Evolutionary conservation across 2,113 vertebrate genomes (phyloP), one percentile per base, ranked within the genome.

Genomic region (Etheostoma cragini): DNA sequence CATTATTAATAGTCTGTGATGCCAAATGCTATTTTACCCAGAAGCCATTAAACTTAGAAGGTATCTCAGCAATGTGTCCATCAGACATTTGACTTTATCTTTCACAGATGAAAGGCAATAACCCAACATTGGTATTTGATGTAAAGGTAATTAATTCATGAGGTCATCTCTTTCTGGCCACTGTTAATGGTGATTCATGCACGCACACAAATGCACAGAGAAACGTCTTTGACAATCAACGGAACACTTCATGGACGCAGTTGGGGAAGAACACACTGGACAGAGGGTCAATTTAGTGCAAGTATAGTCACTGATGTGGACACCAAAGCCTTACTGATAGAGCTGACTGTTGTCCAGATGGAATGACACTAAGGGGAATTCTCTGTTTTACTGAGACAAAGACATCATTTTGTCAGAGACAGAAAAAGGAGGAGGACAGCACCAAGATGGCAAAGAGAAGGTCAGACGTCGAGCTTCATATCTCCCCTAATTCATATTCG

Each of bases 251-350:
- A 86, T 64, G 21, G 63, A 81, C 22, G 54, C 62, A 75, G 72
- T 58, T 53, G 65, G 87, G 87, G 84, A 80, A 81, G 78, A 81
- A 80, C 17, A 80, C 75, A 69, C 62, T 56, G 74, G 69, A 93
- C 91, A 94, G 79, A 93, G 88, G 81, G 54, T 85, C 85, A 80
- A 38, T 94, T 94, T 72, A 93, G 86, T 71, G 84, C 64, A 90
- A 91, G 88, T 91, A 89, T 91, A 91, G 80, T 46, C 63, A 54
- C 58, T 87, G 75, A 62, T 80, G 85, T 72, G 78, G 68, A 87
- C 90, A 88, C 92, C 89, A 76, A 92, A 85, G 91, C 58, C 46
- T 78, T 90, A 91, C 92, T 93, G 38, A 91, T 30, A 11, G 64
- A 79, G 81, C 52, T 78, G 74, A 87, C 71, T 62, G 60, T 30